Percentiles rank a stretch among this genome's conserved stretches.
These are phyloP conservation scores for Acanthopleura granulata DNA, from an alignment of 2,888 invertebrate genomes.

Conservation along the genomic window DNA sequence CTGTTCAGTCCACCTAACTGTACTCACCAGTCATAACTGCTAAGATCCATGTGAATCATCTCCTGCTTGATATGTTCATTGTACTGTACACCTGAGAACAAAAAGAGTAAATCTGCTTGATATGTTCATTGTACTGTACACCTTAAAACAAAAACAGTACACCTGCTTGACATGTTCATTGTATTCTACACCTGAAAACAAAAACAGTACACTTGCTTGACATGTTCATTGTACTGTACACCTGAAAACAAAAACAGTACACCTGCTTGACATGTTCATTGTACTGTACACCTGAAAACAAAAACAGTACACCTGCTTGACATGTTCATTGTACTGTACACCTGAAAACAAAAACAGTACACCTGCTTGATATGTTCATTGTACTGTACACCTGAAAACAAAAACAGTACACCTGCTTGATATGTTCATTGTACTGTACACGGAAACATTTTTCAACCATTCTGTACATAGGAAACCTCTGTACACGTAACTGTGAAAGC, in stretches of 20 bases:
- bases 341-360: background rate
- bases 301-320: background rate
- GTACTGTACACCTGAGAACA: slow-evolving; percentile 52
- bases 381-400: slow-evolving; percentile 52
- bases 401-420: slow-evolving; percentile 2
- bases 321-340: slow-evolving; percentile 1
- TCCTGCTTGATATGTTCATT: slow-evolving; percentile 62
- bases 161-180: background rate
- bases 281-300: background rate
- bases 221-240: slow-evolving; percentile 55
- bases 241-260: slow-evolving; percentile 41
- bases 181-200: background rate
- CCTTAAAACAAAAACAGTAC: background rate
- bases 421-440: too few species aligned
- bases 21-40: slow-evolving; percentile 60
- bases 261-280: background rate
- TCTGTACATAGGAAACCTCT: too few species aligned
- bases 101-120: slow-evolving; percentile 8
- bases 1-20: too few species aligned
- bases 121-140: too few species aligned
- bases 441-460: too few species aligned
- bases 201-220: slow-evolving; percentile 45
- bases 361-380: slow-evolving; percentile 61
- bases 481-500: too few species aligned
- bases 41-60: slow-evolving; percentile 54